Evolutionary conservation across 2,113 vertebrate species (phyloP).

Genomic region (Zosterops pallidus): DNA sequence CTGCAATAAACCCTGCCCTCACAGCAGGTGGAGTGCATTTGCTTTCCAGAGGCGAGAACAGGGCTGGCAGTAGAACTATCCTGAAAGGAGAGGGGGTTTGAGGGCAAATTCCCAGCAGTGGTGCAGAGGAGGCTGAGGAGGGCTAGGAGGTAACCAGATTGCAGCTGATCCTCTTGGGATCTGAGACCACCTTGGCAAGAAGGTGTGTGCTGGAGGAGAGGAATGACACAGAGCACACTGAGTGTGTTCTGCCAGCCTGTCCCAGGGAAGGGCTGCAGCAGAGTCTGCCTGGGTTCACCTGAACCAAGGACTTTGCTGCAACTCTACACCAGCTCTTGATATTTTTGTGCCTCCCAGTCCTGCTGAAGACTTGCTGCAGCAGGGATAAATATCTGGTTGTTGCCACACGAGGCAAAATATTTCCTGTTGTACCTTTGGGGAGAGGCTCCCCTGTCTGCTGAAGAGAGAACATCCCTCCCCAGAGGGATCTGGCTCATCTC

Average conservation of each 20-base stretch:
- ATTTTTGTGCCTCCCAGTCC: neutral
- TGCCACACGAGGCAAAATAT: neutral
- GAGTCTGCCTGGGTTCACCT: neutral
- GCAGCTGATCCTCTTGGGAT: neutral
- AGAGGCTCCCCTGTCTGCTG: neutral
- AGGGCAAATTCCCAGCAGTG: neutral
- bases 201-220: neutral
- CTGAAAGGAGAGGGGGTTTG: neutral
- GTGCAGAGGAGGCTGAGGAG: neutral
- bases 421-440: neutral
- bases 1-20: neutral
- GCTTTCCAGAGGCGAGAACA: neutral
- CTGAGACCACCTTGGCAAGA: neutral
- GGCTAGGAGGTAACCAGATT: neutral
- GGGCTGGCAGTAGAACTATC: neutral
- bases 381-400: neutral
- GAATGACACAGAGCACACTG: too few relatives aligned
- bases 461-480: neutral
- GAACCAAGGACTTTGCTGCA: neutral
- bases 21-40: fast-evolving
- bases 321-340: neutral
- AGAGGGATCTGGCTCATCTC: neutral
- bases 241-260: neutral
- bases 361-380: neutral
- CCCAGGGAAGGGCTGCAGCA: neutral